Evolutionary conservation across 2,797 vertebrate species (phyloP), one percentile per base, ranked within the genome.

Genomic region (Epinephelus malabaricus): DNA sequence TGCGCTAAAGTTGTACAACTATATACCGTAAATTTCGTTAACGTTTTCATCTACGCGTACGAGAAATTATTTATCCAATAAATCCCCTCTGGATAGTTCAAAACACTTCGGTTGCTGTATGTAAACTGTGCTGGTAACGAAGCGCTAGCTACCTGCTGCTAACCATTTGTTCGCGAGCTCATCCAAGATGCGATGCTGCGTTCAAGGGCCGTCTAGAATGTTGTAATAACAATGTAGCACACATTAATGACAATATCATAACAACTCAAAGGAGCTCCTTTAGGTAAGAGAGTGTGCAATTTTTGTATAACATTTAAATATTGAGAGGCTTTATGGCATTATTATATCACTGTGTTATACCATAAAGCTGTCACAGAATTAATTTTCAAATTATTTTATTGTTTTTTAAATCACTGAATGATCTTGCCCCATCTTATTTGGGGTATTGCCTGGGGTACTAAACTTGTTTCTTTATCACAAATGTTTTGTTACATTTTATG

Each of bases 61-160:
- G 1, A 25, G 1, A 10, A 40, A n/a, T 11, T 13, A 25, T 58
- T 8, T 9, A 34, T 56, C 25, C n/a, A 10, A 13, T 15, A 27
- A 13, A 13, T n/a, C 40, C 53, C 3, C 19, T 55, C 11, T 5
- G 1, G 10, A 72, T 2, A 68, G 49, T 45, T 70, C 0, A 64
- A 27, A 56, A 54, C 19, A 49, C 45, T 60, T 30, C 0, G 2
- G 19, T 25, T 51, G 19, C 11, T 18, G 21, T 19, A 12, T 0
- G 14, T 4, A 47, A 30, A 78, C 45, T 77, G 10, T 30, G n/a
- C 38, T 72, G 40, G 10, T n/a, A 34, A 17, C 15, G 54, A 27
- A 55, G 60, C 21, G 43, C 40, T 30, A 46, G 81, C 74, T 71
- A 79, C 67, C 69, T 68, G 43, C 6, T 64, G 85, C 83, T 85